These are phyloP conservation scores for Tapirus indicus DNA, from an alignment of 2,797 vertebrate genomes.

Conservation along the genomic window DNA sequence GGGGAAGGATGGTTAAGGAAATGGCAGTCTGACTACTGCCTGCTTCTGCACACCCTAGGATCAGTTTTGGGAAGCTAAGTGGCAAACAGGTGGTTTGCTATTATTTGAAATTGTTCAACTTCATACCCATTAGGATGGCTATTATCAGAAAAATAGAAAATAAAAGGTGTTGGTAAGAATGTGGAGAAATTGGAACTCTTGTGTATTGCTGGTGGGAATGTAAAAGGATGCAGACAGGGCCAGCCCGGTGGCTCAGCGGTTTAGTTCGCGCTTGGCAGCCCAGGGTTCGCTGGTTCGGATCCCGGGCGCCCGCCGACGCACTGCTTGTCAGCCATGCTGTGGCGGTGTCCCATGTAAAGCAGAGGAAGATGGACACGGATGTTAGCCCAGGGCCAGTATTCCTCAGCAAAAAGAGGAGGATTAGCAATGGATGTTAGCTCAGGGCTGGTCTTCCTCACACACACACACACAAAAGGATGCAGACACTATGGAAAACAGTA, in stretches of 20 bases:
- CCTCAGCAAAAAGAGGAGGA: no score
- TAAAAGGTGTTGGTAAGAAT: not conserved
- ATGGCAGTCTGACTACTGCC: not conserved
- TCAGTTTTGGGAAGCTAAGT: not conserved
- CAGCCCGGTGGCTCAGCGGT: no score
- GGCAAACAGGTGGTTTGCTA: not conserved
- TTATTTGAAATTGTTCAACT: not conserved
- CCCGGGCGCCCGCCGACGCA: no score
- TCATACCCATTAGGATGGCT: not conserved
- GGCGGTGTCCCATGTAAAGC: no score
- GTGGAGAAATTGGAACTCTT: not conserved
- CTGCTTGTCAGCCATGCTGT: no score
- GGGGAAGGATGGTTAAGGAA: not conserved
- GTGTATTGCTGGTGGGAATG: not conserved
- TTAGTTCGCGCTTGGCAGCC: no score
- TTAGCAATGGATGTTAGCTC: no score
- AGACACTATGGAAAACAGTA: not conserved
- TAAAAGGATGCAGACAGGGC: not conserved
- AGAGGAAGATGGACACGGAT: no score
- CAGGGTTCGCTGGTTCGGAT: no score
- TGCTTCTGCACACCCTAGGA: not conserved
- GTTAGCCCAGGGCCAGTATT: no score
- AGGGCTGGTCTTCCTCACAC: no score
- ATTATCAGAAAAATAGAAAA: not conserved
- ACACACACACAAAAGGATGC: not conserved